Evolutionary conservation across 1,140 invertebrate genomes (phyloP).

Genomic region (Orchesella cincta): DNA sequence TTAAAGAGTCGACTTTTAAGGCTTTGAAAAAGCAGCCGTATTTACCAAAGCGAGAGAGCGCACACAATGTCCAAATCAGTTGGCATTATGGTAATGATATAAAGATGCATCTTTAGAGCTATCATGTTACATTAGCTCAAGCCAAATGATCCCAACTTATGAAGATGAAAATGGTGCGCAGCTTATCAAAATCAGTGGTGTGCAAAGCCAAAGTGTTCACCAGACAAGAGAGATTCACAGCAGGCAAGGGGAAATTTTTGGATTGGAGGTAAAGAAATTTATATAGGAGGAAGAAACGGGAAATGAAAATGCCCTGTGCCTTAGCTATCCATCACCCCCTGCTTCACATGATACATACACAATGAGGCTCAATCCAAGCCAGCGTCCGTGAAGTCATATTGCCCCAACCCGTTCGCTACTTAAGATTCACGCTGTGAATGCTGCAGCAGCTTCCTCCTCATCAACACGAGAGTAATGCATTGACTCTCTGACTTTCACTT

Average conservation of each 20-base stretch:
- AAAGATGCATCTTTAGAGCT: background rate
- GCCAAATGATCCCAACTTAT: no score
- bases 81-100: background rate
- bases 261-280: background rate
- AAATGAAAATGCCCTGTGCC: slow-evolving; percentile 49
- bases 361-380: slow-evolving; percentile 39
- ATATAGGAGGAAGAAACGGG: slow-evolving; percentile 28
- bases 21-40: background rate
- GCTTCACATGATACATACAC: slow-evolving; percentile 49
- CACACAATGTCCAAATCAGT: background rate
- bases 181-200: slow-evolving; percentile 43
- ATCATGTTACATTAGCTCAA: no score
- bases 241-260: background rate
- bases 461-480: background rate
- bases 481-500: background rate
- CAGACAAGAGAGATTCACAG: background rate
- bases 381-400: no score
- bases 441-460: background rate
- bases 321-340: slow-evolving; percentile 48
- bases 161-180: background rate
- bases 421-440: background rate
- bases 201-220: slow-evolving; percentile 43
- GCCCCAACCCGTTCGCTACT: no score
- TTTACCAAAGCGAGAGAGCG: background rate
- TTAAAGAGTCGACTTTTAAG: background rate